Percentiles rank a stretch among this genome's conserved stretches.
phyloP scores from a whole-genome alignment of 2,888 invertebrate species.

The Phanerotoma sp. region DNA sequence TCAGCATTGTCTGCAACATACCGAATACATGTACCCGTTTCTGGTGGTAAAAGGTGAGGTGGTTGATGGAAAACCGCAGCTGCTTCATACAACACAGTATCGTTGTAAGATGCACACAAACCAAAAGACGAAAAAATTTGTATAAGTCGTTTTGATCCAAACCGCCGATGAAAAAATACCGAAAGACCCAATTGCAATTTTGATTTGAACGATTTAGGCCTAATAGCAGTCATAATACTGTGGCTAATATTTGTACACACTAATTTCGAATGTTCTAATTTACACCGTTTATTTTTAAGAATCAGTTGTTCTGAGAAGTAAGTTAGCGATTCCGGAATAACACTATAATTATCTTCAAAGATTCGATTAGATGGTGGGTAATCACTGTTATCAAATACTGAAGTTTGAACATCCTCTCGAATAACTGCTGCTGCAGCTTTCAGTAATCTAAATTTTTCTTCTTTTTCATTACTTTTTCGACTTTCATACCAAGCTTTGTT shows the following conservation, averaged over 20 bases:
- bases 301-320: neutral
- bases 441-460: conserved; percentile 12
- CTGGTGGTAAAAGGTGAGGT: neutral
- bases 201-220: neutral
- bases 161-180: conserved; percentile 7
- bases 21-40: conserved; percentile 7
- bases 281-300: neutral
- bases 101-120: conserved; percentile 6
- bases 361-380: conserved; percentile 2
- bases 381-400: conserved; percentile 13
- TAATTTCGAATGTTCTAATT: neutral
- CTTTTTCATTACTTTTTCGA: neutral
- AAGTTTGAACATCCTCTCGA: conserved; percentile 28
- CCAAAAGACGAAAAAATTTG: conserved; percentile 7
- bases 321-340: neutral
- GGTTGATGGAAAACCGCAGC: conserved; percentile 9
- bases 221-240: conserved; percentile 1
- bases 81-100: conserved; percentile 10
- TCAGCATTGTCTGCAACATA: conserved; percentile 19
- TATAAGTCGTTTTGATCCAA: conserved; percentile 14
- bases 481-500: conserved; percentile 18
- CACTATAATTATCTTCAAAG: neutral
- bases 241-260: neutral
- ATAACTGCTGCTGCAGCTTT: conserved; percentile 27
- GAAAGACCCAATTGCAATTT: neutral